These are phyloP conservation scores for Calyptommatus sinebrachiatus DNA, from an alignment of 2,113 vertebrate species.

Conservation along the genomic window DNA sequence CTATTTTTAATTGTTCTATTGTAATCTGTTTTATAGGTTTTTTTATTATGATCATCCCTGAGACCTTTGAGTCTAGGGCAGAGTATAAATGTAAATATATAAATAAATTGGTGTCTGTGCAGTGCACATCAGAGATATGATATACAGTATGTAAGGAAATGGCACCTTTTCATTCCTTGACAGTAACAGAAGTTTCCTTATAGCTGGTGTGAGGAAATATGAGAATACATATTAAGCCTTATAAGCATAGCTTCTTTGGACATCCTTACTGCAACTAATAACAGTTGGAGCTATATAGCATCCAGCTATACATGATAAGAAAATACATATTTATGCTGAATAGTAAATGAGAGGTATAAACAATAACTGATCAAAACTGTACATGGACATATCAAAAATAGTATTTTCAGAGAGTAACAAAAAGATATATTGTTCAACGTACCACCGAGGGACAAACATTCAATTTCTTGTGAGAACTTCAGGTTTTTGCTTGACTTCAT, in stretches of 20 bases:
- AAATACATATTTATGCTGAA: neutral
- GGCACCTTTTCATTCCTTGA: neutral
- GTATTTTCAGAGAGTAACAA: neutral
- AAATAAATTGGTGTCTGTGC: neutral
- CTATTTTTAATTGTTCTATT: too few species aligned
- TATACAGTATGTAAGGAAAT: neutral
- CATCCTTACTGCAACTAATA: neutral
- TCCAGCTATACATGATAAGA: neutral
- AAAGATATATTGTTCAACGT: neutral
- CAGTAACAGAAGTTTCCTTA: neutral
- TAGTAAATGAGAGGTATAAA: neutral
- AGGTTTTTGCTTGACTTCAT: neutral
- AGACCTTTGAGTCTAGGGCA: too few species aligned
- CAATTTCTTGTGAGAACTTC: neutral
- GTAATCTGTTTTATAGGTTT: too few species aligned
- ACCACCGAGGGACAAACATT: fast-evolving
- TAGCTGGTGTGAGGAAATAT: neutral
- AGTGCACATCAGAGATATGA: neutral
- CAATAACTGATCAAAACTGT: slow-evolving; percentile 7
- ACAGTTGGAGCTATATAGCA: neutral
- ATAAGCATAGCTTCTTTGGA: neutral
- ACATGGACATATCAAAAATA: neutral
- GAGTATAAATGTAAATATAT: too few species aligned
- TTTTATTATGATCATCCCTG: too few species aligned
- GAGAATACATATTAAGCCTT: neutral